Conservation (phyloP, 2,113 vertebrate genomes). For the Anseranas semipalmata region DNA sequence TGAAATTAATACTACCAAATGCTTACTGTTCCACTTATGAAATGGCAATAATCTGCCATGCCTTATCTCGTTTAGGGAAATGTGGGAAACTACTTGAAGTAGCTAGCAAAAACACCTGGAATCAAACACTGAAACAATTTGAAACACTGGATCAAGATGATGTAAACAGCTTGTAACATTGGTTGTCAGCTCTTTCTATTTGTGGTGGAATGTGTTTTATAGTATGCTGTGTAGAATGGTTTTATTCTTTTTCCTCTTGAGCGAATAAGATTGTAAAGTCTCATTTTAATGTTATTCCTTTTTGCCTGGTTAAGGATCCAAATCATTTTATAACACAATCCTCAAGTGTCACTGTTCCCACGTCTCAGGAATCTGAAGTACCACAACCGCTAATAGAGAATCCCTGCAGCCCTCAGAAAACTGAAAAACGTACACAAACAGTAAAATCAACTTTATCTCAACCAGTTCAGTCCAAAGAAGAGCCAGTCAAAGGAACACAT, state of each 20-base stretch:
- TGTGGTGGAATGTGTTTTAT: not conserved
- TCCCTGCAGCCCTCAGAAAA: constrained; percentile 57
- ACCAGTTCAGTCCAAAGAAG: constrained; percentile 61
- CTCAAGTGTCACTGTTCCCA: not conserved
- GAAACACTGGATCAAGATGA: not conserved
- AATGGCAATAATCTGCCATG: not conserved
- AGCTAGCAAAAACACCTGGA: not conserved
- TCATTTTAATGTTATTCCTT: not conserved
- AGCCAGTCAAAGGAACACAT: constrained; percentile 70
- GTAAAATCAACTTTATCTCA: constrained; percentile 26
- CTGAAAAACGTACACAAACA: constrained; percentile 4
- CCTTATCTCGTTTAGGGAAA: not conserved
- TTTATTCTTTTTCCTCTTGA: not conserved
- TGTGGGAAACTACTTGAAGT: not conserved
- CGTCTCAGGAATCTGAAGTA: constrained; percentile 64
- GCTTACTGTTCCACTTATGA: not conserved
- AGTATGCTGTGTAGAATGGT: not conserved
- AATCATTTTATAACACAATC: constrained; percentile 22
- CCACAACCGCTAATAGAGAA: not conserved
- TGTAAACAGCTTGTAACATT: not conserved
- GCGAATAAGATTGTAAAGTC: not conserved
- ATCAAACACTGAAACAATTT: not conserved
- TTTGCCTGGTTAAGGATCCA: not conserved
- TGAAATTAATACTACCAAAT: not conserved
- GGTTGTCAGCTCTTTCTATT: not conserved